These are phyloP conservation scores for Germaria angustata DNA, from an alignment of 2,888 invertebrate genomes.

Conservation along the genomic window DNA sequence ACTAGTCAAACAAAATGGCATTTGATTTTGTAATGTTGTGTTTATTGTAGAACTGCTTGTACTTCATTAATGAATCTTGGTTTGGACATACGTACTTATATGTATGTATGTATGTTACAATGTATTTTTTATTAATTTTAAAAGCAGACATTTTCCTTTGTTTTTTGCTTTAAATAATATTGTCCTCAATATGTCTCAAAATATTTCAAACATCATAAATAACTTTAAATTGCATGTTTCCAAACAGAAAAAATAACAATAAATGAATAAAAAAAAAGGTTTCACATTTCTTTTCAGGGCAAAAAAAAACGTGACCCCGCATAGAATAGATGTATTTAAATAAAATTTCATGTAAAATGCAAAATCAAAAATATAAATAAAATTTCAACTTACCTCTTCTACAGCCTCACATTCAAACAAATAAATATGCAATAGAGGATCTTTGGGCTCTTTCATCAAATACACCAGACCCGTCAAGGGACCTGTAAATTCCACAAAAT, in stretches of 20 bases:
- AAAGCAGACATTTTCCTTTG: too few relatives aligned
- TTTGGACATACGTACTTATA: too few relatives aligned
- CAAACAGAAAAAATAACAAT: neutral
- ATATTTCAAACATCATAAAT: slow-evolving; percentile 1
- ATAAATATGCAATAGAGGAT: slow-evolving; percentile 87
- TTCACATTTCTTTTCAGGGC: slow-evolving; percentile 11
- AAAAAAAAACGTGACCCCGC: slow-evolving; percentile 15
- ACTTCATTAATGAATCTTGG: too few relatives aligned
- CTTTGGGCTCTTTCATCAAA: slow-evolving; percentile 86
- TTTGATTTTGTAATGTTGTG: too few relatives aligned
- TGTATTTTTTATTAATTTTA: too few relatives aligned
- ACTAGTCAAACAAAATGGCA: too few relatives aligned
- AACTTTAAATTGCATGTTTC: neutral
- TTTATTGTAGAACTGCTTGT: too few relatives aligned
- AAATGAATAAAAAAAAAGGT: neutral
- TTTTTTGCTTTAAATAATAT: neutral
- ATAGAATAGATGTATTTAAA: neutral
- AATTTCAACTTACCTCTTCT: slow-evolving; percentile 84
- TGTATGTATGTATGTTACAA: too few relatives aligned
- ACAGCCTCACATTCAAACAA: slow-evolving; percentile 85
- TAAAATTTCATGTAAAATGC: neutral
- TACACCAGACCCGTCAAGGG: slow-evolving; percentile 85
- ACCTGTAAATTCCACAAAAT: slow-evolving; percentile 81
- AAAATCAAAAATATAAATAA: neutral
- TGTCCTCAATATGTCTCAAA: slow-evolving; percentile 19